Percentiles rank a stretch among this genome's conserved stretches.
phyloP scores from a whole-genome alignment of 2,113 vertebrate genomes.

The Parus major region DNA sequence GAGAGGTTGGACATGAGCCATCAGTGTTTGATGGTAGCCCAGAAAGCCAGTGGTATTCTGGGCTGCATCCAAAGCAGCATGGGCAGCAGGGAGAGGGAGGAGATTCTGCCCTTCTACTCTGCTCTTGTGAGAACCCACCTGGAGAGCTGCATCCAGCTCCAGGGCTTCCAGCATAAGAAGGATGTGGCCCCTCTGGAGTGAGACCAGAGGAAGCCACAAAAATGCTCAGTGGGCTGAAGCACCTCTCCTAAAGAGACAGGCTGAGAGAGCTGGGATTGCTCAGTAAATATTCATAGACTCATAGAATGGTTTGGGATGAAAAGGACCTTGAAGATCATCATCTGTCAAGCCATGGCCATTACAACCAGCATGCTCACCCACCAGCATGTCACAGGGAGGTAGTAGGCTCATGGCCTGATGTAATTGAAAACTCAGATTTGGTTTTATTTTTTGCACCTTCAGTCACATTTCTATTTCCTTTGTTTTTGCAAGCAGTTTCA shows the following conservation, averaged over 20 bases:
- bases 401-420: not conserved
- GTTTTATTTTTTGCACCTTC: not conserved
- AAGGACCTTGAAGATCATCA: not conserved
- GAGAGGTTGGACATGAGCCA: not conserved
- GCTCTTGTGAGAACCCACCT: not conserved
- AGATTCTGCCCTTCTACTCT: not conserved
- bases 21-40: not conserved
- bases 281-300: not conserved
- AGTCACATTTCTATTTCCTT: not conserved
- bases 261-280: not conserved
- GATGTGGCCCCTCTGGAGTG: fast-evolving
- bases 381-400: not conserved
- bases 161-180: not conserved
- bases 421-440: not conserved
- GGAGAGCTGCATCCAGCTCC: not conserved
- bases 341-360: not conserved
- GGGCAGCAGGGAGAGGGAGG: not conserved
- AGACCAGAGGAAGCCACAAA: not conserved
- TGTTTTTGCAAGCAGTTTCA: not conserved
- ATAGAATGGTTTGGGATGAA: not conserved
- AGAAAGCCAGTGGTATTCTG: not conserved
- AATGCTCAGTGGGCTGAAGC: not conserved
- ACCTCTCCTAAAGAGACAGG: not conserved
- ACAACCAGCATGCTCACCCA: fast-evolving
- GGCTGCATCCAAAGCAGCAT: not conserved